Evolutionary conservation across 2,113 vertebrate genomes (phyloP).

Genomic region (Nesogale talazaci): DNA sequence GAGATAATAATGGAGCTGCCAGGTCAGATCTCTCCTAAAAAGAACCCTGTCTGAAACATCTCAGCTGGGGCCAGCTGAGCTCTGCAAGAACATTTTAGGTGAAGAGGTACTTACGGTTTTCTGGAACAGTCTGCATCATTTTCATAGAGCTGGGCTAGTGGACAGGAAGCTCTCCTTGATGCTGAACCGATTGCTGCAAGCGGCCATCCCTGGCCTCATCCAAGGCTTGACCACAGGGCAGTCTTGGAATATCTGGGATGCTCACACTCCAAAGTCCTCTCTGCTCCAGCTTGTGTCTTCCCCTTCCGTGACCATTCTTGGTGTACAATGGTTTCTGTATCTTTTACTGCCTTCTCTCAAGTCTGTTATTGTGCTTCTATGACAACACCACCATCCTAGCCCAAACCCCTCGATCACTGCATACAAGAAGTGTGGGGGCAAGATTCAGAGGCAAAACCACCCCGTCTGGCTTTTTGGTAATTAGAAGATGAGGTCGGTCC

Average conservation of each 20-base stretch:
- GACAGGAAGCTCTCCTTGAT: background rate
- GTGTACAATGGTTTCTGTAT: background rate
- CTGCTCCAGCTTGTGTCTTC: background rate
- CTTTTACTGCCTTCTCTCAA: background rate
- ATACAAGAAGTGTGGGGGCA: background rate
- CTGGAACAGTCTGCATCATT: constrained; percentile 4
- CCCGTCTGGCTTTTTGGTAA: background rate
- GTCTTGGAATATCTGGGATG: fast-evolving
- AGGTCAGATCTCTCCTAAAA: background rate
- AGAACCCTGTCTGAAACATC: background rate
- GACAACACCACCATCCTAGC: background rate
- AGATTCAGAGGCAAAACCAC: background rate
- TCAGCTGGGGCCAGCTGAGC: constrained; percentile 14
- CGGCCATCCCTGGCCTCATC: background rate
- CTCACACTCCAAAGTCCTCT: background rate
- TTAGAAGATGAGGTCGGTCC: background rate
- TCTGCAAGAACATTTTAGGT: background rate
- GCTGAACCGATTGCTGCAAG: background rate
- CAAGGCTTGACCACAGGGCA: background rate
- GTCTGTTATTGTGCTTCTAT: constrained; percentile 15
- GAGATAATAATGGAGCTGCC: background rate
- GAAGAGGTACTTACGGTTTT: constrained; percentile 18
- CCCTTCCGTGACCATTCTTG: background rate
- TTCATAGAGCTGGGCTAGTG: background rate
- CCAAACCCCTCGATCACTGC: background rate